Percentiles rank a stretch among this genome's conserved stretches.
These are phyloP conservation scores for Tupaia chinensis DNA, from an alignment of 2,113 vertebrate species.

Conservation along the genomic window DNA sequence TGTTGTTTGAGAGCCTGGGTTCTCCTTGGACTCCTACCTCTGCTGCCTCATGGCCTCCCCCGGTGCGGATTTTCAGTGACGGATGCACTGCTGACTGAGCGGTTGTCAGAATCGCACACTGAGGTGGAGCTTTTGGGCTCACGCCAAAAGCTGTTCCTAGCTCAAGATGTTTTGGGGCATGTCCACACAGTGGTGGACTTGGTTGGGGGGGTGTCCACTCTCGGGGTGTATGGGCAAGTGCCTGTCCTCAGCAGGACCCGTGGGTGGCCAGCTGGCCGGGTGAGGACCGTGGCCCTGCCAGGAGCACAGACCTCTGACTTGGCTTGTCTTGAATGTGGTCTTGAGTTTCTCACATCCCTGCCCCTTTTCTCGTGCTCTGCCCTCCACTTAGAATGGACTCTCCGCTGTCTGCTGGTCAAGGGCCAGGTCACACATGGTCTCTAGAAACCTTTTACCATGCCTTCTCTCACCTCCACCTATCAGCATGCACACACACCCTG, in stretches of 20 bases:
- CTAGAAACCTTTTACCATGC: neutral
- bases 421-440: fast-evolving
- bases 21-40: neutral
- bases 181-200: neutral
- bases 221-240: neutral
- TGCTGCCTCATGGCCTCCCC: neutral
- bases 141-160: neutral
- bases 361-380: neutral
- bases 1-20: neutral
- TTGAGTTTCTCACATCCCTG: neutral
- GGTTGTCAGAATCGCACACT: neutral
- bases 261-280: neutral
- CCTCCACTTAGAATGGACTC: neutral
- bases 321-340: neutral
- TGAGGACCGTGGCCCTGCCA: neutral
- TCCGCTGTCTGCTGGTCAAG: neutral
- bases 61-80: neutral
- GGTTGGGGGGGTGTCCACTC: neutral
- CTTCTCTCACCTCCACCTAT: neutral
- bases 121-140: neutral
- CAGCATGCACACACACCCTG: neutral
- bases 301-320: neutral
- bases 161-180: neutral
- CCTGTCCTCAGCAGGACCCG: neutral
- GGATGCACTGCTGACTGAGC: neutral